Evolutionary conservation across 2,797 vertebrate genomes (phyloP), one percentile per base, ranked within the genome.

Genomic region (Notoglanidium macrostoma): DNA sequence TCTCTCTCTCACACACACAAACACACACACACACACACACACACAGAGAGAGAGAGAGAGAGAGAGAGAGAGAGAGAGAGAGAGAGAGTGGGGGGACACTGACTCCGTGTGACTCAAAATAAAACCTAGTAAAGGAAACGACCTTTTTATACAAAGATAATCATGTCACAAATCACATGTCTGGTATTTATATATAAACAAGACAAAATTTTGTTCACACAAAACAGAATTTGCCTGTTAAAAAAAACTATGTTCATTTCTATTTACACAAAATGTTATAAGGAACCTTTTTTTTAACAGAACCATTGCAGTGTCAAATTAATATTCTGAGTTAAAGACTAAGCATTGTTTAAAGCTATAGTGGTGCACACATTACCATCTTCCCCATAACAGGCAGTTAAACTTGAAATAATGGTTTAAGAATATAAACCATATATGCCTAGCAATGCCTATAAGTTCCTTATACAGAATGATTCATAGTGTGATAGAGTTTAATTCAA

Each of bases 51-150:
- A 55, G 40, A 78, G 2, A 57, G 73, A 55, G 40, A 78, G 3
- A 65, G 72, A 49, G 40, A 78, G 2, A 65, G 73, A 55, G 40
- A 78, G 1, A 65, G 72, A 63, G 68, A 29, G 2, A 65, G 73
- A 49, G 40, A 78, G 3, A 65, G 73, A 55, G 40, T 73, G 1
- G 57, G 72, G n/a, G 68, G 23, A 54, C 57, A 82, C 29, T 49
- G 29, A 67, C 2, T 76, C 65, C 74, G 54, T 83, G 63, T 90
- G 90, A 89, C 85, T 88, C 87, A 88, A 82, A 59, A 29, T 68
- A 84, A 91, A 89, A 89, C 79, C 32, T 55, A 15, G 26, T 46
- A 85, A 57, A 88, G 84, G 77, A 84, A 85, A 85, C 89, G 70
- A 90, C 86, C 76, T 82, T 83, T 85, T 55, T 26, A 54, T 81